phyloP scores from a whole-genome alignment of 1,140 invertebrate species.

The Anastrepha ludens region DNA sequence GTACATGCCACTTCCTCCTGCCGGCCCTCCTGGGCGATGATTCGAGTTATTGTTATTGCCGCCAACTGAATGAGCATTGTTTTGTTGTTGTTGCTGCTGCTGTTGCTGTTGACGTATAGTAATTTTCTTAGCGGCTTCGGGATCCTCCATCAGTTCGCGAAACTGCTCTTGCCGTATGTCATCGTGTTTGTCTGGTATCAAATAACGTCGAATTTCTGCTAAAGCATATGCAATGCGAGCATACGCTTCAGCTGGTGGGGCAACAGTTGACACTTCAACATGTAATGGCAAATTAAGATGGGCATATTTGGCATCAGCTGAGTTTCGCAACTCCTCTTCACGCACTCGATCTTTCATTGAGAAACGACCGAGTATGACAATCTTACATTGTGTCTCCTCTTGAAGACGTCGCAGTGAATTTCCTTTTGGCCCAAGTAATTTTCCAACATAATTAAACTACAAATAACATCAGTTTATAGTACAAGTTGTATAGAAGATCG shows the following conservation, averaged over 20 bases:
- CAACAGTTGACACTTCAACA: constrained; percentile 92
- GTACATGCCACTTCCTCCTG: constrained; percentile 53
- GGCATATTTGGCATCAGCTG: constrained; percentile 92
- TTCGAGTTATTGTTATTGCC: constrained; percentile 56
- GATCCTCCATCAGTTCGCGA: constrained; percentile 80
- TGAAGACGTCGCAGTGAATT: constrained; percentile 93
- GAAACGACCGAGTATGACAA: constrained; percentile 94
- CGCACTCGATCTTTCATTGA: constrained; percentile 96
- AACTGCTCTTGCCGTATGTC: constrained; percentile 88
- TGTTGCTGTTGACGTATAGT: constrained; percentile 70
- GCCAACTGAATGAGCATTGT: constrained; percentile 54
- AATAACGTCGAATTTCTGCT: constrained; percentile 83
- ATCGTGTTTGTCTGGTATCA: constrained; percentile 85
- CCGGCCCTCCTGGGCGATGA: constrained; percentile 50
- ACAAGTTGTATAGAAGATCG: background rate
- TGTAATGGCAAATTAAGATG: constrained; percentile 95
- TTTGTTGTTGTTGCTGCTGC: constrained; percentile 63
- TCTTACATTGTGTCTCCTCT: constrained; percentile 97
- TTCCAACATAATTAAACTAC: constrained; percentile 96
- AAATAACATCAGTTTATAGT: constrained; percentile 61
- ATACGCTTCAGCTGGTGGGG: constrained; percentile 93
- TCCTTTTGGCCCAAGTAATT: constrained; percentile 94
- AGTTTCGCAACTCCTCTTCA: constrained; percentile 90
- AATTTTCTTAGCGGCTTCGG: constrained; percentile 71
- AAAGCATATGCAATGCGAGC: constrained; percentile 92